Evolutionary conservation across 2,888 invertebrate genomes (phyloP).

Genomic region (Drosophila helvetica): DNA sequence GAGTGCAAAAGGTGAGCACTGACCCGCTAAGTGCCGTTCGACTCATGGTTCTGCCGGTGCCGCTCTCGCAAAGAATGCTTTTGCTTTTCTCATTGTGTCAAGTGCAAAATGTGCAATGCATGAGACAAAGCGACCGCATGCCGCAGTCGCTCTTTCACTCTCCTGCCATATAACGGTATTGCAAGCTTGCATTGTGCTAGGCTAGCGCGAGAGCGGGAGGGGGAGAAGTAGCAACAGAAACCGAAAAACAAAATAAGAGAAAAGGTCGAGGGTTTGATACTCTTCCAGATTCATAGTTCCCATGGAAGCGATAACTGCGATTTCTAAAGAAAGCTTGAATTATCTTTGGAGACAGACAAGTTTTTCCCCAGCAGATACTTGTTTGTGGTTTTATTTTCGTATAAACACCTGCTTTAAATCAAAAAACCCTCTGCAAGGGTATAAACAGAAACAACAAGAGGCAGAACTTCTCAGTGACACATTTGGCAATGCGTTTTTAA

Average conservation of each 20-base stretch:
- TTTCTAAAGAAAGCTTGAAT: no score
- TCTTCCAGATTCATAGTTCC: background rate
- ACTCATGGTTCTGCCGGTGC: constrained; percentile 17
- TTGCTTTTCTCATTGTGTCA: constrained; percentile 61
- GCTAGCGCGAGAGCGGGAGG: constrained; percentile 22
- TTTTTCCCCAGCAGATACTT: background rate
- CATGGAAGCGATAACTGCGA: background rate
- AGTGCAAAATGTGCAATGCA: constrained; percentile 73
- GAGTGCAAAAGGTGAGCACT: constrained; percentile 18
- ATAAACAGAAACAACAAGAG: constrained; percentile 31
- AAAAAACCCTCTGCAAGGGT: background rate
- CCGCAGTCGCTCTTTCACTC: constrained; percentile 16
- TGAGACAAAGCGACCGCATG: constrained; percentile 64
- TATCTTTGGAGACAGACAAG: background rate
- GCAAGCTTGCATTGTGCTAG: constrained; percentile 47
- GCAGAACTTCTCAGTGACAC: constrained; percentile 67
- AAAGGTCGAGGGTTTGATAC: background rate
- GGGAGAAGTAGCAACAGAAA: constrained; percentile 29
- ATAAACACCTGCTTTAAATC: background rate
- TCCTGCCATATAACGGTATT: constrained; percentile 13
- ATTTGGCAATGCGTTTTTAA: constrained; percentile 77
- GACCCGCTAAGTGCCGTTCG: constrained; percentile 68
- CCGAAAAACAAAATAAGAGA: constrained; percentile 28
- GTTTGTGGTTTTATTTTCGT: no score
- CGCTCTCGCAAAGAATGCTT: background rate